phyloP scores from a whole-genome alignment of 2,797 vertebrate species.

The Pelodytes ibericus region DNA sequence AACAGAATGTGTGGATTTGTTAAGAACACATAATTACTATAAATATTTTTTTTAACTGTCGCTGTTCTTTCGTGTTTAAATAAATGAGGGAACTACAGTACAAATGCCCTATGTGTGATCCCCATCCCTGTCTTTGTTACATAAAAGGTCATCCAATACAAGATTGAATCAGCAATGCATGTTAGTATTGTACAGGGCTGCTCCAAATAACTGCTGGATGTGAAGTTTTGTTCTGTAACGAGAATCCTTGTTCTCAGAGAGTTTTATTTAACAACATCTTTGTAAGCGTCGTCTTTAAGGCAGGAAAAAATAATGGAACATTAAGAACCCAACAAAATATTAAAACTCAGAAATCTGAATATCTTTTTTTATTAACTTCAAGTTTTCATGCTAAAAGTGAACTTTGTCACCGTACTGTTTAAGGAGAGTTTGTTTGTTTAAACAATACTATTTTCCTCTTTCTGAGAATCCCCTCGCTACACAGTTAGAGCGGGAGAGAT shows the following conservation, averaged over 20 bases:
- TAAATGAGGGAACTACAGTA: slow-evolving; percentile 63
- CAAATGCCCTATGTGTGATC: slow-evolving; percentile 67
- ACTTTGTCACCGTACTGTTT: slow-evolving; percentile 51
- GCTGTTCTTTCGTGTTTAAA: slow-evolving; percentile 59
- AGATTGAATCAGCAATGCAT: slow-evolving; percentile 65
- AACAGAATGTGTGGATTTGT: slow-evolving; percentile 3
- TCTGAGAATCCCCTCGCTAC: slow-evolving; percentile 66
- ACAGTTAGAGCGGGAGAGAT: slow-evolving; percentile 77
- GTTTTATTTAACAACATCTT: not conserved
- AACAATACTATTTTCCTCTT: slow-evolving; percentile 65
- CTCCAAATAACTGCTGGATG: not conserved
- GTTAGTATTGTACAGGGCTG: slow-evolving; percentile 59
- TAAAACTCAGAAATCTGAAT: too few species aligned
- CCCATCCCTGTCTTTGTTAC: slow-evolving; percentile 59
- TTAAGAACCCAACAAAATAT: too few species aligned
- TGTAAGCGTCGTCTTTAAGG: too few species aligned
- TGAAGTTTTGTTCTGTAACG: too few species aligned
- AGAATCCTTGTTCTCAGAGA: not conserved
- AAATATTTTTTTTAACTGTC: slow-evolving; percentile 52
- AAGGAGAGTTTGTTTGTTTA: slow-evolving; percentile 63
- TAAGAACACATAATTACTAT: slow-evolving; percentile 3
- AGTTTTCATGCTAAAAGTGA: slow-evolving; percentile 56
- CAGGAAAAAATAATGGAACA: too few species aligned
- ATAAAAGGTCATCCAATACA: slow-evolving; percentile 65
- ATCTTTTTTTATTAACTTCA: too few species aligned